These are phyloP conservation scores for Drosophila algonquin DNA, from an alignment of 2,888 invertebrate genomes.

Conservation along the genomic window DNA sequence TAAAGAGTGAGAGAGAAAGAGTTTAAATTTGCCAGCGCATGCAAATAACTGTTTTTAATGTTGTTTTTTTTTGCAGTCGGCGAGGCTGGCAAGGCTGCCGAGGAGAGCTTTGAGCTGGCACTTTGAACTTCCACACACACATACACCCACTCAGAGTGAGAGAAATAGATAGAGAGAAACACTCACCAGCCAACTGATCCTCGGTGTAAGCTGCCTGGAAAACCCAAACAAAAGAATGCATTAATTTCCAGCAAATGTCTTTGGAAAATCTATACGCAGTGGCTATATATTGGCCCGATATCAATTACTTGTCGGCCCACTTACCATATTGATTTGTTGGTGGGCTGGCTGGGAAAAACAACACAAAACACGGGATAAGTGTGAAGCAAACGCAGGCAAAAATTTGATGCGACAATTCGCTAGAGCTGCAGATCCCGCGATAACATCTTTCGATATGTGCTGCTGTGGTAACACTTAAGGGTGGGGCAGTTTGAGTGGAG, in stretches of 20 bases:
- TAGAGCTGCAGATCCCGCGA: no score
- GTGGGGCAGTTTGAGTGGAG: no score
- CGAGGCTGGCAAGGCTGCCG: neutral
- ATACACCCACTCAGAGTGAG: constrained; percentile 2
- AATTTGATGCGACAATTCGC: constrained; percentile 21
- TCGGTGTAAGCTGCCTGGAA: constrained; percentile 93
- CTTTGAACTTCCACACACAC: constrained; percentile 54
- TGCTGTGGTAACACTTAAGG: no score
- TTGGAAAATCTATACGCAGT: neutral
- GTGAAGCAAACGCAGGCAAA: constrained; percentile 42
- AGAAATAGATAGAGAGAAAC: neutral
- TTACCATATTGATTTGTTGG: constrained; percentile 69
- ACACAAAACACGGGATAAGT: constrained; percentile 70
- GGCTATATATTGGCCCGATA: neutral
- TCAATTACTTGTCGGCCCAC: constrained; percentile 21
- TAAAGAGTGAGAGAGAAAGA: constrained; percentile 85
- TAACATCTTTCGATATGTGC: no score
- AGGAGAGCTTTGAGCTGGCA: constrained; percentile 45
- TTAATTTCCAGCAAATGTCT: constrained; percentile 1
- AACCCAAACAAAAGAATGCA: constrained; percentile 15
- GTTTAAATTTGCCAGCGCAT: constrained; percentile 41
- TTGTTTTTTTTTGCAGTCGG: constrained; percentile 10
- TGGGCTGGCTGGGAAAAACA: constrained; percentile 52
- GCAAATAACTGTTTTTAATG: constrained; percentile 45
- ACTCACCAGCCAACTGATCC: constrained; percentile 96